Evolutionary conservation across 2,113 vertebrate species (phyloP), one percentile per base, ranked within the genome.

Genomic region (Ancistrus triradiatus): DNA sequence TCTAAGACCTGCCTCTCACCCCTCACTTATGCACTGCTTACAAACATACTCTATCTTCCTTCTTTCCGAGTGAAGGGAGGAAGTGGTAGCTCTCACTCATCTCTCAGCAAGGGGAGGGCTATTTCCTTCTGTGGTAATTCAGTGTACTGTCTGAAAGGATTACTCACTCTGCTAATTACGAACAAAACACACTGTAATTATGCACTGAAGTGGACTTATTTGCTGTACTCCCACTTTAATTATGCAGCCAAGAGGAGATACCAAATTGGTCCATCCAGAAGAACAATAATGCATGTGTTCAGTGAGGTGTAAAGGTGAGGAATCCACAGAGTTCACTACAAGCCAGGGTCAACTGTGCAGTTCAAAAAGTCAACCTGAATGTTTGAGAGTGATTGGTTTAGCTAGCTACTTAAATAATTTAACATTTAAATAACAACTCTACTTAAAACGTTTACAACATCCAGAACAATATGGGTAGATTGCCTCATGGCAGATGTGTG

Each of bases 121-220:
- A 19, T 31, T 33, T 66, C 21, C 27, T 46, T 71, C 13, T 35
- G 22, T 18, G 37, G 66, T 57, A 63, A 68, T 55, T 71, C 64
- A 58, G 37, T 47, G 46, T 14, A 59, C 64, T 2, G 40, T 74
- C 71, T 57, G 63, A 73, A 73, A 64, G 49, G 62, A 74, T 77
- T 63, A 59, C 42, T 60, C 63, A 51, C 44, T 70, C 59, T 57
- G 60, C 47, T 77, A 68, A 74, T 70, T 73, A 77, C 61, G 28
- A 65, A 74, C 62, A 74, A 71, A 71, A 71, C 61, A 60, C 60
- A 71, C 56, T 68, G 65, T 69, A 69, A 74, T 74, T 63, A 77
- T 72, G 51, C 68, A 74, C 42, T 64, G 31, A 25, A 68, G 56
- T 61, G 55, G 27, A 37, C 52, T 59, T 48, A 63, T 52, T 69